These are phyloP conservation scores for Aplysina aerophoba DNA, from an alignment of 37 sponge, comb jelly and placozoan species.

Conservation along the genomic window DNA sequence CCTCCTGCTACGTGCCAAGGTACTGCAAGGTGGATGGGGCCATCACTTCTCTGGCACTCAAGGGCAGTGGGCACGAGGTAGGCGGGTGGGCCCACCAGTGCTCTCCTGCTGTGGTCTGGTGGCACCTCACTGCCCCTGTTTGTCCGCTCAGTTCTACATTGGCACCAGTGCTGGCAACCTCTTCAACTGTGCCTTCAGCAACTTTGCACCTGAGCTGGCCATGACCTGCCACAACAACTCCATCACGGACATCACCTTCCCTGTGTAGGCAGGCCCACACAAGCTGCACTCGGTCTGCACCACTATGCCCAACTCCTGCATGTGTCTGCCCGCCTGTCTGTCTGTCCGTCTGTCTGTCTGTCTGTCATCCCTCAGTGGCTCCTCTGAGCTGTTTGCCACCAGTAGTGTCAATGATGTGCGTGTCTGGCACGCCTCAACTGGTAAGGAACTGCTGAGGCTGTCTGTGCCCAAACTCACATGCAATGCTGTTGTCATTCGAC, in stretches of 20 bases:
- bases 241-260: constrained; percentile 86
- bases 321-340: not conserved
- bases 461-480: constrained; percentile 87
- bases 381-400: constrained; percentile 95
- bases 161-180: constrained; percentile 70
- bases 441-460: constrained; percentile 90
- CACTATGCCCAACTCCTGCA: not conserved
- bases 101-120: not conserved
- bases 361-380: constrained; percentile 45
- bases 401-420: constrained; percentile 90
- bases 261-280: constrained; percentile 41
- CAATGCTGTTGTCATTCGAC: constrained; percentile 81
- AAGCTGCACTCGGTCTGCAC: not conserved
- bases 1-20: not conserved
- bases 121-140: not conserved
- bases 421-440: constrained; percentile 91
- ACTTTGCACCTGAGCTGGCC: constrained; percentile 66
- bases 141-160: constrained; percentile 63
- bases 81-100: not conserved
- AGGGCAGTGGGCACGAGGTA: constrained; percentile 84
- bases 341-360: not conserved
- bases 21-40: constrained; percentile 57
- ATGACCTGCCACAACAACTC: constrained; percentile 68
- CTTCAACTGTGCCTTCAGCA: constrained; percentile 54
- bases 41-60: constrained; percentile 80